These are phyloP conservation scores for Pavo muticus DNA, from an alignment of 2,113 vertebrate species.

Conservation along the genomic window DNA sequence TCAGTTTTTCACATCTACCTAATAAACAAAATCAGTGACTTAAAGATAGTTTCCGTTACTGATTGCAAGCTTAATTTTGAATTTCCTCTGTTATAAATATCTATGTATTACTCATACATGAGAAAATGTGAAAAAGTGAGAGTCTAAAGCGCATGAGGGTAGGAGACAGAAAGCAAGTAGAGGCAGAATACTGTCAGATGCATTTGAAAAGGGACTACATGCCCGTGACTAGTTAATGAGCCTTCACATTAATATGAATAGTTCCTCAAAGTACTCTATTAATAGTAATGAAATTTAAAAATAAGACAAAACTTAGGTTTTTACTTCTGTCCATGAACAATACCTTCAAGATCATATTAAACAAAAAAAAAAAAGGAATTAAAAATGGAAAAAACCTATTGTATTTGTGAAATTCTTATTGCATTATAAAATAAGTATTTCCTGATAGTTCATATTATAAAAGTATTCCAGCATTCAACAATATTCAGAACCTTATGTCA, in stretches of 20 bases:
- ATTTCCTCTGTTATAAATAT: background rate
- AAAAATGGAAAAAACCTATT: too few species aligned
- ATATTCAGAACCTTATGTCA: background rate
- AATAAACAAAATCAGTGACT: background rate
- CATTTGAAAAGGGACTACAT: rapidly evolving
- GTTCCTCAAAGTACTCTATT: background rate
- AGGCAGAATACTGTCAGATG: background rate
- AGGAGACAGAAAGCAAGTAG: background rate
- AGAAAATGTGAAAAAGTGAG: background rate
- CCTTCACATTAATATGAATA: background rate
- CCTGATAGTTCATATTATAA: background rate
- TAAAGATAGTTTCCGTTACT: background rate
- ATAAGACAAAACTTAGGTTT: background rate
- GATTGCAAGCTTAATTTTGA: background rate
- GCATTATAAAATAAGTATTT: background rate
- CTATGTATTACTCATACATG: background rate
- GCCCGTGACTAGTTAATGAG: background rate
- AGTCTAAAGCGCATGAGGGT: background rate
- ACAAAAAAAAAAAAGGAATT: background rate
- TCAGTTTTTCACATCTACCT: background rate
- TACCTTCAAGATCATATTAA: background rate
- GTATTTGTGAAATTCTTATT: background rate
- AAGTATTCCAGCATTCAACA: background rate
- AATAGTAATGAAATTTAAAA: background rate
- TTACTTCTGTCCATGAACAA: background rate